A percentile compares a stretch with the other conserved stretches of the same genome.
These are phyloP conservation scores for Aviceda subcristata DNA, from an alignment of 2,113 vertebrate genomes.

Conservation along the genomic window DNA sequence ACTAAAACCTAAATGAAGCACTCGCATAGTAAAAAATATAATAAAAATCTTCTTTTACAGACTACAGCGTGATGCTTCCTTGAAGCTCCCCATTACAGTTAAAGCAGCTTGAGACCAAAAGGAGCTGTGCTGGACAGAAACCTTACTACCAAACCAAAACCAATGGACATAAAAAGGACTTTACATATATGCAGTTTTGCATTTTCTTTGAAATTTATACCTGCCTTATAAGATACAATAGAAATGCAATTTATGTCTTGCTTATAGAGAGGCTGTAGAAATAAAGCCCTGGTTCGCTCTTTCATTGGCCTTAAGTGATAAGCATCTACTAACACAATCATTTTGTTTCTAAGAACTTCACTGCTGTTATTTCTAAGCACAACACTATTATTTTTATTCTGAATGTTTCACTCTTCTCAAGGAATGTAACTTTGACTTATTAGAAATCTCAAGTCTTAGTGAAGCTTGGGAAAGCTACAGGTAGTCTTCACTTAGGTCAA, in stretches of 20 bases:
- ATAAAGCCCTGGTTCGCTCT: neutral
- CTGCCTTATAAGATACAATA: neutral
- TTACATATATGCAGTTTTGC: neutral
- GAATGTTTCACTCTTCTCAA: neutral
- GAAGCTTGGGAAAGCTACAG: neutral
- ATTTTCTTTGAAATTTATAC: neutral
- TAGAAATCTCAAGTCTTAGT: neutral
- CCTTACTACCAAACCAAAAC: neutral
- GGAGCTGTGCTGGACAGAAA: neutral
- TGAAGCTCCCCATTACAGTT: neutral
- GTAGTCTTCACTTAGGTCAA: neutral
- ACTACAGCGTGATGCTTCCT: neutral
- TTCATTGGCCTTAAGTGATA: neutral
- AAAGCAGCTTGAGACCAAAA: neutral
- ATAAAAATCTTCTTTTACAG: neutral
- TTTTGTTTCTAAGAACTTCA: neutral
- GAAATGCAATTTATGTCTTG: neutral
- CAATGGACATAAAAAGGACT: neutral
- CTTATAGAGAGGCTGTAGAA: neutral
- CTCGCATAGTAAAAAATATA: rapidly evolving
- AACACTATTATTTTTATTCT: neutral
- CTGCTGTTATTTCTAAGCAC: neutral
- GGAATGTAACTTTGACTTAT: neutral
- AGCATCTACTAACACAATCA: neutral
- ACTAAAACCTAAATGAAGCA: neutral